Evolutionary conservation across 2,888 invertebrate species (phyloP).

Genomic region (Heliconius charithonia): DNA sequence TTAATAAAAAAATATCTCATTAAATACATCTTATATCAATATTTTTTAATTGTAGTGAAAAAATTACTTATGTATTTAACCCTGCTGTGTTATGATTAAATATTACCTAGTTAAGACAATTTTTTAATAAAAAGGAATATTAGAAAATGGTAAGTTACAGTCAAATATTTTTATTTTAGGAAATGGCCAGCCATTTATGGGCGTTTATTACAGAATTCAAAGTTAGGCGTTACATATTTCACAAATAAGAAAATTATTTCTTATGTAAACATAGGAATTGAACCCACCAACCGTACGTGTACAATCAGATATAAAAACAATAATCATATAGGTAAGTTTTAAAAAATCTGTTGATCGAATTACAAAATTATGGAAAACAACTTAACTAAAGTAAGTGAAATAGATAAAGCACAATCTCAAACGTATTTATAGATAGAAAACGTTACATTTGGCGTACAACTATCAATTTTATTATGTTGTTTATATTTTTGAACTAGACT

Average conservation of each 20-base stretch:
- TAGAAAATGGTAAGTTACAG: neutral
- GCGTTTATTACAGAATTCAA: too few species aligned
- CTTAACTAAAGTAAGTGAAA: too few species aligned
- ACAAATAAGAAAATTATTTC: too few species aligned
- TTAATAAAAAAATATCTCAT: too few species aligned
- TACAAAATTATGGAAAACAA: too few species aligned
- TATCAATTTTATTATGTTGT: neutral
- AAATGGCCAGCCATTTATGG: neutral
- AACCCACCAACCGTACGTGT: too few species aligned
- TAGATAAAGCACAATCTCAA: neutral
- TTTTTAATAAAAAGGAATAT: neutral
- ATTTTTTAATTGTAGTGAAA: neutral
- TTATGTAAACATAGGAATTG: too few species aligned
- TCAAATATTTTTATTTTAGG: neutral
- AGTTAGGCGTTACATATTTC: too few species aligned
- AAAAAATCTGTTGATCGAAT: too few species aligned
- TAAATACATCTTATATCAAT: neutral
- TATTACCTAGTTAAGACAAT: neutral
- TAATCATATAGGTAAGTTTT: too few species aligned
- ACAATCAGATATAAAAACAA: too few species aligned
- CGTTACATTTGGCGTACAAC: neutral
- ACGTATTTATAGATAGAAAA: neutral
- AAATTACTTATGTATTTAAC: neutral
- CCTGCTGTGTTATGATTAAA: conserved; percentile 13
- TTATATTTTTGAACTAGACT: neutral